These are phyloP conservation scores for Eudiplozoon nipponicum DNA, from an alignment of 2,888 invertebrate species.

Conservation along the genomic window DNA sequence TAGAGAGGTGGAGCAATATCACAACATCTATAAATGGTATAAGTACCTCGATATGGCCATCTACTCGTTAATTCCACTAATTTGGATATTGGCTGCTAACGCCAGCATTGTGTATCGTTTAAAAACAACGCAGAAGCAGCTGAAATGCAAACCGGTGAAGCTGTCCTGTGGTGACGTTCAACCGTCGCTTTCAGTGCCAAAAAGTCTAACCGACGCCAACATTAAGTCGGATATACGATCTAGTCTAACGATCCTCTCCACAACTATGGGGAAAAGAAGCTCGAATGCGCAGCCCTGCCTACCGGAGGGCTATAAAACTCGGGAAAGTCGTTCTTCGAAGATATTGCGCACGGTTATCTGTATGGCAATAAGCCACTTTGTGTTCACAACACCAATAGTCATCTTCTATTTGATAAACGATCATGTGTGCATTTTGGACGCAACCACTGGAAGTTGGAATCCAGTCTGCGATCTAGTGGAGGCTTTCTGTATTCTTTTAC, in stretches of 20 bases:
- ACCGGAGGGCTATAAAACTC: background rate
- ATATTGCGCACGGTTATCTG: constrained; percentile 12
- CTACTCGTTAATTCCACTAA: constrained; percentile 14
- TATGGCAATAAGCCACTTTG: constrained; percentile 13
- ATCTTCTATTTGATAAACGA: constrained; percentile 9
- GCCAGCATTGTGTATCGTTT: constrained; percentile 8
- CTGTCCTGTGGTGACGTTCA: too few relatives aligned
- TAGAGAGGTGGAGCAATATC: too few relatives aligned
- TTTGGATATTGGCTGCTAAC: constrained; percentile 10
- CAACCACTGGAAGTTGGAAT: background rate
- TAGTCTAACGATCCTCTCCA: too few relatives aligned
- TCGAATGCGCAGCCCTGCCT: background rate
- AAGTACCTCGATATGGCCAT: constrained; percentile 11
- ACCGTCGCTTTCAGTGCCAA: background rate
- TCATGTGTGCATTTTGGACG: too few relatives aligned
- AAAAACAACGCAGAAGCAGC: constrained; percentile 5
- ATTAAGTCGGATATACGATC: too few relatives aligned
- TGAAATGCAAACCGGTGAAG: too few relatives aligned
- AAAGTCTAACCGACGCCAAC: background rate
- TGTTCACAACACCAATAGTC: constrained; percentile 15
- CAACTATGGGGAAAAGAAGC: too few relatives aligned
- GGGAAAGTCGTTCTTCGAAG: too few relatives aligned
- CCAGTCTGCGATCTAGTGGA: constrained; percentile 9
- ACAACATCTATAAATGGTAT: constrained; percentile 6
- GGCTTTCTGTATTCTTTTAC: constrained; percentile 12